phyloP scores from a whole-genome alignment of 1,140 invertebrate genomes.

The Calycopis cecrops region DNA sequence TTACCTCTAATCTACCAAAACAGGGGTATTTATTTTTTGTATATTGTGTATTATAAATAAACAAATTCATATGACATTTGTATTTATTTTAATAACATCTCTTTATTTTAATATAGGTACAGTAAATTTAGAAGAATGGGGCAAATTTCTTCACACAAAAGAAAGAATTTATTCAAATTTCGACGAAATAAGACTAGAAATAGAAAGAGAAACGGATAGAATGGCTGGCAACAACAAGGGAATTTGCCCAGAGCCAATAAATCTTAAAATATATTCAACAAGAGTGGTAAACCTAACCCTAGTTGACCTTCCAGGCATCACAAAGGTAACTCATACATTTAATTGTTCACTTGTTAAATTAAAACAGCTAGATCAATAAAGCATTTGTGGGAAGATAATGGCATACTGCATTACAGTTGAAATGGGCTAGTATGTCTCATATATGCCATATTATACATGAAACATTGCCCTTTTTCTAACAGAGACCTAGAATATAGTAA shows the following conservation, averaged over 20 bases:
- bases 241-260: slow-evolving; percentile 97
- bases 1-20: no score
- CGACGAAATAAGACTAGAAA: slow-evolving; percentile 92
- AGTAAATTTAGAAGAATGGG: slow-evolving; percentile 95
- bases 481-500: no score
- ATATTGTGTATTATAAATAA: no score
- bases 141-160: slow-evolving; percentile 95
- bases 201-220: slow-evolving; percentile 94
- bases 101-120: slow-evolving; percentile 77
- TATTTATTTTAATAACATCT: no score
- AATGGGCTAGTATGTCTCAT: no score
- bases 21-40: no score
- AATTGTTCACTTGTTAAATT: not conserved
- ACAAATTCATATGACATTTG: no score
- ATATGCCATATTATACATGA: no score
- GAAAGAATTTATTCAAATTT: slow-evolving; percentile 95
- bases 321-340: slow-evolving; percentile 82
- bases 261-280: slow-evolving; percentile 95
- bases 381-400: no score
- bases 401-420: no score
- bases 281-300: slow-evolving; percentile 97
- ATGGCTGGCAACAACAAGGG: slow-evolving; percentile 97
- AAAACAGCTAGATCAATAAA: no score
- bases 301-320: slow-evolving; percentile 98
- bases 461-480: no score